phyloP scores from a whole-genome alignment of 2,797 vertebrate genomes.

The Pseudotriccus pelzelni region DNA sequence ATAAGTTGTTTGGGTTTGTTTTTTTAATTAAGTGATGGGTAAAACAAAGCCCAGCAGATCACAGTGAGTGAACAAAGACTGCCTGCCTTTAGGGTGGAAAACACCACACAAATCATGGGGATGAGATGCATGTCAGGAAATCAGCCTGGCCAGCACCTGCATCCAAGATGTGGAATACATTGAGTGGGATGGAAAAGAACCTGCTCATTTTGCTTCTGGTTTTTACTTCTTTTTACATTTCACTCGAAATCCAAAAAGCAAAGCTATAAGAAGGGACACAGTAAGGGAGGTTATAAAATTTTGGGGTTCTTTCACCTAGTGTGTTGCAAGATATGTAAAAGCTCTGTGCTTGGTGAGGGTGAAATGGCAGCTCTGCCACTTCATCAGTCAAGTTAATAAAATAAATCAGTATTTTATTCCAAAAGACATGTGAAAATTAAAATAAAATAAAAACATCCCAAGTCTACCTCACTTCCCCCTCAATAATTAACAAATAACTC shows the following conservation, averaged over 20 bases:
- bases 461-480: background rate
- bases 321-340: background rate
- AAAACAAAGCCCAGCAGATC: background rate
- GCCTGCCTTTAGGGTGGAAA: background rate
- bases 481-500: background rate
- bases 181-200: background rate
- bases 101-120: background rate
- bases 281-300: too few relatives aligned
- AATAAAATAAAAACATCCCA: background rate
- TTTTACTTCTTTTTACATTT: background rate
- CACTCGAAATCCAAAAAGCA: background rate
- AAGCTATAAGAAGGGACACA: background rate
- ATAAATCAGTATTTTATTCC: background rate
- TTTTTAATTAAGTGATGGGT: background rate
- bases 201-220: background rate
- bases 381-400: background rate
- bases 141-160: slow-evolving; percentile 19
- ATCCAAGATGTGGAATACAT: background rate
- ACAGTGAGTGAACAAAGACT: background rate
- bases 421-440: background rate
- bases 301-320: background rate
- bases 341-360: background rate
- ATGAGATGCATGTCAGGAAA: background rate
- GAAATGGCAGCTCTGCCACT: background rate
- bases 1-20: background rate